A percentile compares a stretch with the other conserved stretches of the same genome.
phyloP scores from a whole-genome alignment of 2,113 vertebrate species.

The Phylloscopus trochilus region DNA sequence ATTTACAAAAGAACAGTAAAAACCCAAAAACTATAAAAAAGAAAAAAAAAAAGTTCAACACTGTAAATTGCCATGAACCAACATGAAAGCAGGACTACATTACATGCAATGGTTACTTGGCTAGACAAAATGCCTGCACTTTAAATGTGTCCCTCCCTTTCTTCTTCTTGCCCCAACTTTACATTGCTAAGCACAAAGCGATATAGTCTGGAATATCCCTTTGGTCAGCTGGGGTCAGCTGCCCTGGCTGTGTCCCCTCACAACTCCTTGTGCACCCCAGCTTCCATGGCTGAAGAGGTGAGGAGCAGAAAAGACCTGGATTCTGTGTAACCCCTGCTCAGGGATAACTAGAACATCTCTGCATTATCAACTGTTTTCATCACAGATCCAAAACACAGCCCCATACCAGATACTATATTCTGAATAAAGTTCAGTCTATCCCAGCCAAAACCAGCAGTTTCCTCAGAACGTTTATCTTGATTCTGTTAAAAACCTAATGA shows the following conservation, averaged over 20 bases:
- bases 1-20: neutral
- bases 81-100: neutral
- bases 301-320: neutral
- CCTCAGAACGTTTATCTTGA: neutral
- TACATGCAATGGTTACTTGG: neutral
- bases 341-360: neutral
- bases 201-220: neutral
- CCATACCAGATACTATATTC: neutral
- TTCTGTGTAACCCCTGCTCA: neutral
- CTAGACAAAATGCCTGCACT: neutral
- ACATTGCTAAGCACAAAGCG: neutral
- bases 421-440: neutral
- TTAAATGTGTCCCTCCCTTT: neutral
- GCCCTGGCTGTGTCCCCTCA: too few relatives aligned
- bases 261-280: neutral
- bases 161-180: neutral
- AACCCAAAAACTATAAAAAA: too few relatives aligned
- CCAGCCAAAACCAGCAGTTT: neutral
- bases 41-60: neutral
- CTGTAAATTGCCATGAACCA: neutral
- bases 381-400: neutral
- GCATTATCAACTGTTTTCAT: neutral
- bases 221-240: neutral
- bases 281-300: rapidly evolving
- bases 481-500: neutral